Conservation (phyloP, 30 jellyfish, hydroid and myxozoan species). For the Rhopilema esculentum region DNA sequence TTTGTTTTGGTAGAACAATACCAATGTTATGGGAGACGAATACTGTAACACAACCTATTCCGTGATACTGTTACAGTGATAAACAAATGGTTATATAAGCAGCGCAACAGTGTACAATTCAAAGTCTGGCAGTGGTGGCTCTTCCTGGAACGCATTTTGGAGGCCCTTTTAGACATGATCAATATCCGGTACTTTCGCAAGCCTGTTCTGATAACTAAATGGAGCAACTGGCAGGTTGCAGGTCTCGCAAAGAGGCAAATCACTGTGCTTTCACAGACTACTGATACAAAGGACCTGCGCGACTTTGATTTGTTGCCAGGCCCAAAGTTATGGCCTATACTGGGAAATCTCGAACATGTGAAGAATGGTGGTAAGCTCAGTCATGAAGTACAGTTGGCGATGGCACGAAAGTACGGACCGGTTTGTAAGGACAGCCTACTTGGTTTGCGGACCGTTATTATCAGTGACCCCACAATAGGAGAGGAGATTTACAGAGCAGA, state of each 20-base stretch:
- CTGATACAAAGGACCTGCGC: neutral
- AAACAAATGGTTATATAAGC: no score
- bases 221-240: no score
- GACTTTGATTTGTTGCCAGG: constrained; percentile 39
- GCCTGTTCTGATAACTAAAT: no score
- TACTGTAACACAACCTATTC: no score
- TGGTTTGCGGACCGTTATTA: neutral
- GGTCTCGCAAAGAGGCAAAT: neutral
- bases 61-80: no score
- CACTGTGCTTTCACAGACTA: neutral
- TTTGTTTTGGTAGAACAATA: no score
- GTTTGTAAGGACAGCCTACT: constrained; percentile 14
- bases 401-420: constrained; percentile 33
- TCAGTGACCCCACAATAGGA: constrained; percentile 23
- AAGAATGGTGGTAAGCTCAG: neutral
- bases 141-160: no score
- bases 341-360: constrained; percentile 29
- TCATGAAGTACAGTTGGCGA: constrained; percentile 1
- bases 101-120: no score
- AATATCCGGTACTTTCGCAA: no score
- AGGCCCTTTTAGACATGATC: no score
- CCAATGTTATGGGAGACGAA: no score
- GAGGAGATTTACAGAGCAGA: constrained; percentile 52
- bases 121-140: no score
- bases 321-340: constrained; percentile 23